These are phyloP conservation scores for Lasioglossum figueresi DNA, from an alignment of 2,888 invertebrate species.

Conservation along the genomic window DNA sequence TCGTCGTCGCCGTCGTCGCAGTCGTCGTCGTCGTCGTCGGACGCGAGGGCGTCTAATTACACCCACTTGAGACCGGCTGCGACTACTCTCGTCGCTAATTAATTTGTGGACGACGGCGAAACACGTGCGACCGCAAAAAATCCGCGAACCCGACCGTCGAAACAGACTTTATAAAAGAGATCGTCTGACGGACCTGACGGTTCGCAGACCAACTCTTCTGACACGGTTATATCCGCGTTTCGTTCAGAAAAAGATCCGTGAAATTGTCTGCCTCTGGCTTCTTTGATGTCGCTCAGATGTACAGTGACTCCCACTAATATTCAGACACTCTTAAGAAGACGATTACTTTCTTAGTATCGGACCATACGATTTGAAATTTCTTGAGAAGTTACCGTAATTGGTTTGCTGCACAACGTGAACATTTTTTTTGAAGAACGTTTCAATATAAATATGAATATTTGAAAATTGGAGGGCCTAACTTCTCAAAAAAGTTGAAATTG, in stretches of 20 bases:
- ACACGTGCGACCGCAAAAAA: constrained; percentile 67
- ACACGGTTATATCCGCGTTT: not conserved
- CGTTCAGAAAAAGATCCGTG: not conserved
- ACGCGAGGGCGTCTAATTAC: constrained; percentile 72
- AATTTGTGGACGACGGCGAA: constrained; percentile 65
- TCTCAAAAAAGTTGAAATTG: too few relatives aligned
- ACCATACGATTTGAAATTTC: too few relatives aligned
- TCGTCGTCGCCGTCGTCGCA: too few relatives aligned
- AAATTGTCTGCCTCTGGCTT: not conserved
- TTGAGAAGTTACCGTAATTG: too few relatives aligned
- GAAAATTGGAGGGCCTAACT: too few relatives aligned
- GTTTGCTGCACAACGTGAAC: too few relatives aligned
- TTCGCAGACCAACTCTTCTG: not conserved
- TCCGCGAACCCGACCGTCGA: constrained; percentile 16
- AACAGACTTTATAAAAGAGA: constrained; percentile 8
- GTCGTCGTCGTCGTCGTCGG: constrained; percentile 1
- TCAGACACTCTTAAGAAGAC: too few relatives aligned
- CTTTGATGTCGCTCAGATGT: not conserved
- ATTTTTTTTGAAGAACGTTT: too few relatives aligned
- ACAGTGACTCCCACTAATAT: too few relatives aligned
- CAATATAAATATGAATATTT: too few relatives aligned
- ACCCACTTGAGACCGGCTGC: constrained; percentile 70
- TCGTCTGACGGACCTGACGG: not conserved
- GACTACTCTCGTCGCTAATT: constrained; percentile 62
- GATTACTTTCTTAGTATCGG: too few relatives aligned